Conservation (phyloP, 2,888 invertebrate species). For the Bursaphelenchus okinawaensis region DNA sequence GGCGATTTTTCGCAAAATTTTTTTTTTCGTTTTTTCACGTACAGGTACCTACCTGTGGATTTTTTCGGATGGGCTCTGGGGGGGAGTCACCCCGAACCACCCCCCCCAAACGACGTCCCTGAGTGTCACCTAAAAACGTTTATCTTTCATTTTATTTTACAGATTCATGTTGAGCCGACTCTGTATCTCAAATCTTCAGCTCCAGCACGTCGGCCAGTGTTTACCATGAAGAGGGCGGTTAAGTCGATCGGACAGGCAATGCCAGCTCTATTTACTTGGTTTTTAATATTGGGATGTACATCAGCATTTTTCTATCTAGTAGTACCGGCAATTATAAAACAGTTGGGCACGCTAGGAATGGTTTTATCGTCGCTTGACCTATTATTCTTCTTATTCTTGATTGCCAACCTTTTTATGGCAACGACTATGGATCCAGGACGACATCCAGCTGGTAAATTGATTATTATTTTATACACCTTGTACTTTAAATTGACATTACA, state of each 20-base stretch:
- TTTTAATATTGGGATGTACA: slow-evolving; percentile 72
- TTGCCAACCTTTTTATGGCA: slow-evolving; percentile 95
- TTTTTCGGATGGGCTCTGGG: no score
- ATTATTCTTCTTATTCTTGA: slow-evolving; percentile 88
- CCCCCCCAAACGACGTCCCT: no score
- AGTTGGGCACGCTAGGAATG: slow-evolving; percentile 31
- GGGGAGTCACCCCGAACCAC: no score
- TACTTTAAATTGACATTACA: background rate
- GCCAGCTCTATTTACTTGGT: slow-evolving; percentile 98
- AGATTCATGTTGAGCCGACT: slow-evolving; percentile 4
- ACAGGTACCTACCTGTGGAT: no score
- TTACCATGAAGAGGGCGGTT: slow-evolving; percentile 62
- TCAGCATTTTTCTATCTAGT: slow-evolving; percentile 43
- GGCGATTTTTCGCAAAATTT: no score
- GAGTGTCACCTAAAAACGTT: no score
- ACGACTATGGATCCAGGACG: slow-evolving; percentile 72
- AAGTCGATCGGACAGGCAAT: slow-evolving; percentile 91
- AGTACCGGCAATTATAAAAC: slow-evolving; percentile 33
- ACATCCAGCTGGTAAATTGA: slow-evolving; percentile 22
- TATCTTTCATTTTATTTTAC: no score
- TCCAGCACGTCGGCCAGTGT: background rate
- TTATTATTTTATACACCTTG: slow-evolving; percentile 18
- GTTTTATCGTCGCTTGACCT: slow-evolving; percentile 76
- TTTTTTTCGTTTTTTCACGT: no score
- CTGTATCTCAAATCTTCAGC: background rate